Evolutionary conservation across 2,888 invertebrate genomes (phyloP).

Genomic region (Autographa pulchrina): DNA sequence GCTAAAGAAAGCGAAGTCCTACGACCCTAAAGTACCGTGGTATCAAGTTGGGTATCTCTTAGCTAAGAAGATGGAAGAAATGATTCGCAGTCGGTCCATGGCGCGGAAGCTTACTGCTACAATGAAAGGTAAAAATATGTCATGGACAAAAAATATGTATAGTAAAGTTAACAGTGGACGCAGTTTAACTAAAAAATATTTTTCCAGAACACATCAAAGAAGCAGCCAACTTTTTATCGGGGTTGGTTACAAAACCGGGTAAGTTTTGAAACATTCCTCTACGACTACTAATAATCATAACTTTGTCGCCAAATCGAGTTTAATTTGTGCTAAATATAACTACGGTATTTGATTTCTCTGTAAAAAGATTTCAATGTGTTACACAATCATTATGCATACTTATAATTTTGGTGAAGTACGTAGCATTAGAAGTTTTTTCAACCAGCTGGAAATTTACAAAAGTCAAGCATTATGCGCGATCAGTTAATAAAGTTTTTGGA

Average conservation of each 20-base stretch:
- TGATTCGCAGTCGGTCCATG: slow-evolving; percentile 71
- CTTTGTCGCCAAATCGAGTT: no score
- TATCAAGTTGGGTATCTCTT: slow-evolving; percentile 66
- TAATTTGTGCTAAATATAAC: no score
- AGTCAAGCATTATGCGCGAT: no score
- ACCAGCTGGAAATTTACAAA: no score
- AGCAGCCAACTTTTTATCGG: slow-evolving; percentile 75
- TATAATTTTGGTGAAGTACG: no score
- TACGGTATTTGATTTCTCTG: no score
- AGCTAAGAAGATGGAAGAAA: slow-evolving; percentile 75
- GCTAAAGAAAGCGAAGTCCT: slow-evolving; percentile 70
- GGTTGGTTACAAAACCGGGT: slow-evolving; percentile 78
- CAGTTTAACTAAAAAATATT: slow-evolving; percentile 5
- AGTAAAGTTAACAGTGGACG: background rate
- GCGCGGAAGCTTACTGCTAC: slow-evolving; percentile 73
- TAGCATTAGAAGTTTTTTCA: no score
- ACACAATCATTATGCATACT: no score
- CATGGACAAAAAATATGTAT: background rate
- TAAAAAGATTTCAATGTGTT: no score
- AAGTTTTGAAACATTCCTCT: slow-evolving; percentile 12
- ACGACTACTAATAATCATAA: no score
- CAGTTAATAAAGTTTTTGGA: background rate
- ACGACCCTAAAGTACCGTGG: slow-evolving; percentile 67
- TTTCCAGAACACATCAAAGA: slow-evolving; percentile 77
- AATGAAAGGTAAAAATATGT: slow-evolving; percentile 74